Conservation (phyloP, 1,140 invertebrate genomes). For the Drosophila kepulauana region DNA sequence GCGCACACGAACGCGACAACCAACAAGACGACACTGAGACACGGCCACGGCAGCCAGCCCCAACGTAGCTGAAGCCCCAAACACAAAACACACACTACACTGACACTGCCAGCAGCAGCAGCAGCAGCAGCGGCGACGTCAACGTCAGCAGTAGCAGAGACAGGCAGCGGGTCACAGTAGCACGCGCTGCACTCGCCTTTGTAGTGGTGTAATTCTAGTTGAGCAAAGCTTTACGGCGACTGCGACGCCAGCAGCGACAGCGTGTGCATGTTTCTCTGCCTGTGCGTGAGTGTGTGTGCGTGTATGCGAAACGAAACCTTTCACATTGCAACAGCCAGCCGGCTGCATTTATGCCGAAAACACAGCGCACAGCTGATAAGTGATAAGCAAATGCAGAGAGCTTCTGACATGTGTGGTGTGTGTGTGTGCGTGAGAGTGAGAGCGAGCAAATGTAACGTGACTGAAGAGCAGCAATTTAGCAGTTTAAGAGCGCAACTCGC, state of each 20-base stretch:
- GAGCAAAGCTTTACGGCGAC: slow-evolving; percentile 67
- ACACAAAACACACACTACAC: slow-evolving; percentile 57
- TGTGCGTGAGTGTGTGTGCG: neutral
- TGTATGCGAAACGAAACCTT: slow-evolving; percentile 31
- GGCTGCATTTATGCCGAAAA: slow-evolving; percentile 55
- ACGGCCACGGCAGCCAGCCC: slow-evolving; percentile 47
- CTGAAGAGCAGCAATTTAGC: slow-evolving; percentile 23
- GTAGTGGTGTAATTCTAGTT: slow-evolving; percentile 51
- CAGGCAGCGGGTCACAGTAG: slow-evolving; percentile 47
- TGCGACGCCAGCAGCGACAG: slow-evolving; percentile 41
- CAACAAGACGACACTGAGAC: slow-evolving; percentile 79
- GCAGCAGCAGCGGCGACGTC: slow-evolving; percentile 34
- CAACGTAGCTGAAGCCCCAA: slow-evolving; percentile 53
- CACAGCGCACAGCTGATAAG: slow-evolving; percentile 71
- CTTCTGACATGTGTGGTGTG: neutral
- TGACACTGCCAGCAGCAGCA: slow-evolving; percentile 11
- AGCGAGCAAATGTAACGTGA: neutral
- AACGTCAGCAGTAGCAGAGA: slow-evolving; percentile 24
- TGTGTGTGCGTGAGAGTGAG: neutral
- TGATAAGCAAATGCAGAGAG: slow-evolving; percentile 60
- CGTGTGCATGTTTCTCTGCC: neutral
- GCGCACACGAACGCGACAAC: slow-evolving; percentile 81
- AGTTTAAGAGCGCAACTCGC: slow-evolving; percentile 8
- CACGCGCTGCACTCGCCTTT: slow-evolving; percentile 42
- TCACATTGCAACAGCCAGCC: slow-evolving; percentile 41